These are phyloP conservation scores for Phragmatobia fuliginosa DNA, from an alignment of 2,888 invertebrate genomes.

Conservation along the genomic window DNA sequence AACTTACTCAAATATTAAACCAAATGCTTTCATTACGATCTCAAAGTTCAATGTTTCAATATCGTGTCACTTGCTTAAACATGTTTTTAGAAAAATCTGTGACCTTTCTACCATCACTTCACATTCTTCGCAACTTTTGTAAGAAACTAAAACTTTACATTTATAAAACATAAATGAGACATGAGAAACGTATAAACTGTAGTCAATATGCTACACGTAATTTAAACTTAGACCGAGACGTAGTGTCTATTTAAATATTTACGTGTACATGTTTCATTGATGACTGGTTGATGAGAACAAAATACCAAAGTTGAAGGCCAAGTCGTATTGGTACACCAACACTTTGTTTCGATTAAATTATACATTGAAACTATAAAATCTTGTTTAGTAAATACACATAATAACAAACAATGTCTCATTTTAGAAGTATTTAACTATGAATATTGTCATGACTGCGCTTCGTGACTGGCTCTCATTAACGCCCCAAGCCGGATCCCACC, in stretches of 20 bases:
- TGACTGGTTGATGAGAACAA: neutral
- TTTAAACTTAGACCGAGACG: neutral
- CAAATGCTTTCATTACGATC: neutral
- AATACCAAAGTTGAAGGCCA: neutral
- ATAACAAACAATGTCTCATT: slow-evolving; percentile 3
- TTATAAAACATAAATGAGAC: too few relatives aligned
- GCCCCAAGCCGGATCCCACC: slow-evolving; percentile 67
- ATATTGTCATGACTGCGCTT: slow-evolving; percentile 55
- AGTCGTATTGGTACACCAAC: neutral
- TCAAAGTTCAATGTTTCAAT: neutral
- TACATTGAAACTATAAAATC: neutral
- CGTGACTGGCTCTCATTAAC: slow-evolving; percentile 77
- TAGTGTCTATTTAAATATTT: neutral
- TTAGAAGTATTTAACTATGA: slow-evolving; percentile 42
- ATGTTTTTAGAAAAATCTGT: neutral
- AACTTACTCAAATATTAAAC: slow-evolving; percentile 3
- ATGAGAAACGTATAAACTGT: too few relatives aligned
- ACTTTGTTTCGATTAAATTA: neutral
- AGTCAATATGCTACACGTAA: neutral
- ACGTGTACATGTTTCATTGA: neutral
- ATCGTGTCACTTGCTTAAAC: neutral
- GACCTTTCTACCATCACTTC: neutral
- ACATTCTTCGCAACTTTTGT: neutral
- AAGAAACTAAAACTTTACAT: neutral
- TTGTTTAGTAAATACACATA: neutral